Conservation (phyloP, 2,888 invertebrate genomes). For the Troilus luridus region DNA sequence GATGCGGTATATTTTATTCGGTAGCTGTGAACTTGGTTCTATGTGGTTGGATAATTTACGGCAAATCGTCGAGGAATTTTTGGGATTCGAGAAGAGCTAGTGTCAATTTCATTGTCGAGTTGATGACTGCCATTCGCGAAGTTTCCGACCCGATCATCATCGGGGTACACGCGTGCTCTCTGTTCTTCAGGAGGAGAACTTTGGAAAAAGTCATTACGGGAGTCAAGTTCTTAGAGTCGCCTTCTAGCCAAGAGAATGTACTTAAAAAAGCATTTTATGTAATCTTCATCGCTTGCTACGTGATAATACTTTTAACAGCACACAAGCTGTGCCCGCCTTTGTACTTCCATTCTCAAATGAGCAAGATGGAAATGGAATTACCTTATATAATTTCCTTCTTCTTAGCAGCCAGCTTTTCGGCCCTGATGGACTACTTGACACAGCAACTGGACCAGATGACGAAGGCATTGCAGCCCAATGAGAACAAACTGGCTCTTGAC, state of each 20-base stretch:
- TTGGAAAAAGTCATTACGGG: background rate
- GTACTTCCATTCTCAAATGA: background rate
- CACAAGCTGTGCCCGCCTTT: background rate
- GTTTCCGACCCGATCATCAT: background rate
- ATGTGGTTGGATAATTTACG: background rate
- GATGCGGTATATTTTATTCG: conserved; percentile 21
- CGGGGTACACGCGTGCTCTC: background rate
- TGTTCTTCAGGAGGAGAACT: background rate
- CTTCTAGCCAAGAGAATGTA: background rate
- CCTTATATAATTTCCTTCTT: background rate
- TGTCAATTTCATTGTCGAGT: background rate
- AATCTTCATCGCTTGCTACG: background rate
- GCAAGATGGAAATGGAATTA: background rate
- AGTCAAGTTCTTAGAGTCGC: background rate
- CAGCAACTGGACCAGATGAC: background rate
- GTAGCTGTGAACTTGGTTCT: background rate
- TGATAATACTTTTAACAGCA: background rate
- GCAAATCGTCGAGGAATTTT: background rate
- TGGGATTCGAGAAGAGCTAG: background rate
- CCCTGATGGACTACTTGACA: background rate
- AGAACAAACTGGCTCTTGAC: background rate
- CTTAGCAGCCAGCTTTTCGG: background rate
- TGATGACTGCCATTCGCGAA: background rate
- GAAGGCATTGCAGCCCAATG: background rate
- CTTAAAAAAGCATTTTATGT: background rate